Base-by-base conservation (phyloP, 2,888 invertebrate genomes). In the Melinaea menophilus region DNA sequence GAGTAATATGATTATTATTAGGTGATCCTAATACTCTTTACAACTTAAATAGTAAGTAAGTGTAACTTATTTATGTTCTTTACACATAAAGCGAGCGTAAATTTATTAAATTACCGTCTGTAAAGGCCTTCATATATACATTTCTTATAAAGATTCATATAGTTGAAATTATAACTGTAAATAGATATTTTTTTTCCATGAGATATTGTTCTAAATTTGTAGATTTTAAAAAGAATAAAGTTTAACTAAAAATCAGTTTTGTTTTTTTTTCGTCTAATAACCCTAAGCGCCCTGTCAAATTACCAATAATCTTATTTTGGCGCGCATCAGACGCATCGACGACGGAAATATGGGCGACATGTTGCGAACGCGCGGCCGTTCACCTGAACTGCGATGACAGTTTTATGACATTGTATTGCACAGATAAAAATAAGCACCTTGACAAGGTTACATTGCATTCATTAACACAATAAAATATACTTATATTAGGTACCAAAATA, bases 261-360 rank as follows among this genome's bases (percentile, higher is more conserved):
- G 58, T 58, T 47, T 13, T 45, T 4, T 59, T 48, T 22, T 37
- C 2, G 13, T 3, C 41, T 58, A 63, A 48, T 51, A 68, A 56
- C 69, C 70, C 70, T 70, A 59, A n/a, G 46, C 11, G 65, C 56
- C 80, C 84, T 86, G 88, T 89, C 88, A 87, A 88, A 86, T 87
- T 86, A 87, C 87, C 87, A 82, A 85, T 86, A 86, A 88, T 86
- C 87, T 90, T 90, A 90, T 90, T 90, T 89, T 90, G 90, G 90
- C 89, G 89, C 86, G 88, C 88, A 88, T 89, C 88, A 90, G 86
- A 85, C 81, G 79, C 77, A 63, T 73, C 82, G 90, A 82, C 85
- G 90, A 90, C 77, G 79, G 90, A 90, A 84, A 86, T 88, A 90
- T 86, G 85, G 82, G 71, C 76, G 87, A 86, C 88, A 85, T 85